Evolutionary conservation across 2,113 vertebrate genomes (phyloP).

Genomic region (Eptatretus burgeri): DNA sequence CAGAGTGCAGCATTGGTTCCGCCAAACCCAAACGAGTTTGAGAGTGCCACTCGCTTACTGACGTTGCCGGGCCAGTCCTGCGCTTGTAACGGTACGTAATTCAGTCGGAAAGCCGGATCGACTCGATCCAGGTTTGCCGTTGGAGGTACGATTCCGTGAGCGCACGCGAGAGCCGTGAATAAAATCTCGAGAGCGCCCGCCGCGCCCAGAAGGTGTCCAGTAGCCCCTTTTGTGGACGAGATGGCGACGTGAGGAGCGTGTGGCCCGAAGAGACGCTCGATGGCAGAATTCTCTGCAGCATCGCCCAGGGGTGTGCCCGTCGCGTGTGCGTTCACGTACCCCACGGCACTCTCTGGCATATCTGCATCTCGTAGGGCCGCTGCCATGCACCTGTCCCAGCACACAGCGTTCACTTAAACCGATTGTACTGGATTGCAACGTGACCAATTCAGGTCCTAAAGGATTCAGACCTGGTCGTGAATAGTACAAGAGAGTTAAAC

Average conservation of each 20-base stretch:
- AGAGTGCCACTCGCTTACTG: conserved; percentile 33
- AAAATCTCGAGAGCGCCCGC: conserved; percentile 60
- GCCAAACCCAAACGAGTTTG: conserved; percentile 86
- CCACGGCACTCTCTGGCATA: conserved; percentile 29
- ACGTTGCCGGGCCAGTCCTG: conserved; percentile 29
- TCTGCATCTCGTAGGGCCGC: conserved; percentile 45
- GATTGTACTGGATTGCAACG: no score
- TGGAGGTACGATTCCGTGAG: conserved; percentile 41
- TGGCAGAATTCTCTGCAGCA: conserved; percentile 59
- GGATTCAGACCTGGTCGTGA: no score
- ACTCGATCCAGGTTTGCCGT: conserved; percentile 60
- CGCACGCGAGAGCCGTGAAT: conserved; percentile 56
- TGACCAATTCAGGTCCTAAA: no score
- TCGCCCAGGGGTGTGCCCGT: conserved; percentile 77
- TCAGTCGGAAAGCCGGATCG: conserved; percentile 51
- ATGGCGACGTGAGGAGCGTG: conserved; percentile 26
- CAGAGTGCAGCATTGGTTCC: conserved; percentile 77
- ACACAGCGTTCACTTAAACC: not conserved
- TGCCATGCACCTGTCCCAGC: conserved; percentile 42
- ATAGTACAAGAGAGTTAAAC: no score
- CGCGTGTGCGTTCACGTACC: conserved; percentile 70
- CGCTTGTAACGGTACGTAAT: conserved; percentile 42
- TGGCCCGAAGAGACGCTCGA: conserved; percentile 45
- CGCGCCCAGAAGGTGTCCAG: conserved; percentile 63
- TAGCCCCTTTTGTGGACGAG: conserved; percentile 86